These are phyloP conservation scores for Schizopygopsis malacanthus DNA, from an alignment of 2,797 vertebrate genomes.

Conservation along the genomic window DNA sequence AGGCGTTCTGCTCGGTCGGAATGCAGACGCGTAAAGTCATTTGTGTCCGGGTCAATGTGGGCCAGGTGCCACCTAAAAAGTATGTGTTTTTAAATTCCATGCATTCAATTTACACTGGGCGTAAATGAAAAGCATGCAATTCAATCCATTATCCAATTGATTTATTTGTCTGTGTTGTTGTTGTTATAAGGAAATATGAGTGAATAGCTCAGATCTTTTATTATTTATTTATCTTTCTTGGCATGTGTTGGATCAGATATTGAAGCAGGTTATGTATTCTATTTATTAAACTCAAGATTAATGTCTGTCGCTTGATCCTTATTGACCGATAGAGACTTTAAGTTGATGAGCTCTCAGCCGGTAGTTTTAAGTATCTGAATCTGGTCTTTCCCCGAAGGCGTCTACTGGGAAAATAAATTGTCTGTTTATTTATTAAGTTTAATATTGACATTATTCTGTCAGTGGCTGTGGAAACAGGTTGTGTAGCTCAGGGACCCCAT, in stretches of 20 bases:
- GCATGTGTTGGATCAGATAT: neutral
- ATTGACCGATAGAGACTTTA: constrained; percentile 71
- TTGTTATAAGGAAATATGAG: no score
- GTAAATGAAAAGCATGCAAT: no score
- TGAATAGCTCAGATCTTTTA: no score
- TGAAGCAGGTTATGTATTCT: neutral
- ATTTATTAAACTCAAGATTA: neutral
- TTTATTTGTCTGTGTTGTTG: no score
- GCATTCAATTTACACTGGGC: no score
- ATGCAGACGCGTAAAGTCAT: constrained; percentile 98
- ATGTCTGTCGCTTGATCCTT: constrained; percentile 31
- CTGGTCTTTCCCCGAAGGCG: constrained; percentile 58
- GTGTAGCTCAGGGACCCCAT: constrained; percentile 56
- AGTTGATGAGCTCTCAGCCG: constrained; percentile 60
- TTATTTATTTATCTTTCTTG: neutral
- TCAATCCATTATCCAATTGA: no score
- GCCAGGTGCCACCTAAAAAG: constrained; percentile 98
- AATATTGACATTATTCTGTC: constrained; percentile 68
- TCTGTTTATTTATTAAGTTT: constrained; percentile 75
- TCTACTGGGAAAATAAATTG: constrained; percentile 66
- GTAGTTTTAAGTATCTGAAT: constrained; percentile 66
- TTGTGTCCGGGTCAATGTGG: constrained; percentile 96
- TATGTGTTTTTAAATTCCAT: no score
- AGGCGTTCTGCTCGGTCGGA: constrained; percentile 86
- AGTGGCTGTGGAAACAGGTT: constrained; percentile 53